Conservation (phyloP, 2,113 vertebrate genomes). For the Xiphophorus couchianus region DNA sequence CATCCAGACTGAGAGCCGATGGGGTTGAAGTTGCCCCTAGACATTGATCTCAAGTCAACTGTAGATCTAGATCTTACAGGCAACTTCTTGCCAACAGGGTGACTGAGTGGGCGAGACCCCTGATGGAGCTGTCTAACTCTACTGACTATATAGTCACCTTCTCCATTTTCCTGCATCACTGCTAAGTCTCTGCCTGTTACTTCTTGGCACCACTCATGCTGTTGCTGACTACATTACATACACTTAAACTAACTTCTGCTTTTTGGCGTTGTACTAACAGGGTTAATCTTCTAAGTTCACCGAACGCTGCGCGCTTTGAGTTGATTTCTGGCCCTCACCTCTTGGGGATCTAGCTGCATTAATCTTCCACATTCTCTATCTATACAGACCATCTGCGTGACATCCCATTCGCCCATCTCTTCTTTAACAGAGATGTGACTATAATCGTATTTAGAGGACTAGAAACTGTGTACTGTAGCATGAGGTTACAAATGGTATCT, state of each 20-base stretch:
- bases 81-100: slow-evolving; percentile 24
- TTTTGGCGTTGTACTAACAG: slow-evolving; percentile 50
- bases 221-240: slow-evolving; percentile 33
- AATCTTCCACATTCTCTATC: slow-evolving; percentile 38
- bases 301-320: slow-evolving; percentile 24
- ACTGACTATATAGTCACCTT: slow-evolving; percentile 50
- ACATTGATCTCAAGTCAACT: slow-evolving; percentile 49
- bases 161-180: slow-evolving; percentile 47
- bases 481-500: slow-evolving; percentile 61
- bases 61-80: slow-evolving; percentile 35
- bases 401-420: slow-evolving; percentile 45
- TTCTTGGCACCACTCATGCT: slow-evolving; percentile 34
- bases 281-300: slow-evolving; percentile 41
- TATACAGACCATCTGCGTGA: slow-evolving; percentile 39
- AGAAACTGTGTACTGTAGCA: slow-evolving; percentile 68
- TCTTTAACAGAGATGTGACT: slow-evolving; percentile 62
- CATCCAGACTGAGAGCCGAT: slow-evolving; percentile 30
- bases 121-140: slow-evolving; percentile 64
- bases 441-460: slow-evolving; percentile 62
- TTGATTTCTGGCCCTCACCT: slow-evolving; percentile 47
- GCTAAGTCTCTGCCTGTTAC: slow-evolving; percentile 53
- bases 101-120: slow-evolving; percentile 32
- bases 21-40: slow-evolving; percentile 49
- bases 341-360: slow-evolving; percentile 45
- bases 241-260: slow-evolving; percentile 42